These are phyloP conservation scores for Diuraphis noxia DNA, from an alignment of 1,140 invertebrate genomes.

Conservation along the genomic window DNA sequence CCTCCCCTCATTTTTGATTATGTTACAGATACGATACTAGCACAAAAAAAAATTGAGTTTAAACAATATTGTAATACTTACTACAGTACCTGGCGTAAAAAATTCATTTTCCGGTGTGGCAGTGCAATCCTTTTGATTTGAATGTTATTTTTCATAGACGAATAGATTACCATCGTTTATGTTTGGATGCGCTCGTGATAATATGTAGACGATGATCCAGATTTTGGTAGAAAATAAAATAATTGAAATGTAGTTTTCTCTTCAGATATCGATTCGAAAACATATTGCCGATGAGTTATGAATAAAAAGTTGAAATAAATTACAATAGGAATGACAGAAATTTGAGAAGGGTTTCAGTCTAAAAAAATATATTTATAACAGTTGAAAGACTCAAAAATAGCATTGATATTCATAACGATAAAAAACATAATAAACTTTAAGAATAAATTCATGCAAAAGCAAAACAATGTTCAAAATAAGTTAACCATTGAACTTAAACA, in stretches of 20 bases:
- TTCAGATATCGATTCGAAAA: background rate
- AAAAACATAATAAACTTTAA: background rate
- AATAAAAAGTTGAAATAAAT: conserved; percentile 32
- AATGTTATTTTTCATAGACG: background rate
- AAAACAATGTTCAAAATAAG: background rate
- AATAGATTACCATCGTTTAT: background rate
- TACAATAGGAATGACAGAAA: conserved; percentile 19
- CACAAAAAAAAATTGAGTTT: too few relatives aligned
- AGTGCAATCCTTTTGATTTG: background rate
- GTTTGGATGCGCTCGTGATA: background rate
- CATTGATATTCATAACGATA: background rate
- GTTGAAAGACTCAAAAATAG: background rate
- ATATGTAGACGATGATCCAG: background rate
- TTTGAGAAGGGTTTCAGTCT: background rate
- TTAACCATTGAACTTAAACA: background rate
- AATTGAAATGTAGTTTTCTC: background rate
- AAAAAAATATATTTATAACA: background rate
- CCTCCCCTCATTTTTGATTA: too few relatives aligned
- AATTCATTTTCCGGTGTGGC: background rate
- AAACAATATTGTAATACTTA: background rate
- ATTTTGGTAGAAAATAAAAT: background rate
- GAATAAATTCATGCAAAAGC: background rate
- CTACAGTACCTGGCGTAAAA: background rate
- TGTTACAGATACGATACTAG: too few relatives aligned
- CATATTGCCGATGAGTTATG: conserved; percentile 5